These are phyloP conservation scores for Dorcus hopei DNA, from an alignment of 2,888 invertebrate genomes.

Conservation along the genomic window DNA sequence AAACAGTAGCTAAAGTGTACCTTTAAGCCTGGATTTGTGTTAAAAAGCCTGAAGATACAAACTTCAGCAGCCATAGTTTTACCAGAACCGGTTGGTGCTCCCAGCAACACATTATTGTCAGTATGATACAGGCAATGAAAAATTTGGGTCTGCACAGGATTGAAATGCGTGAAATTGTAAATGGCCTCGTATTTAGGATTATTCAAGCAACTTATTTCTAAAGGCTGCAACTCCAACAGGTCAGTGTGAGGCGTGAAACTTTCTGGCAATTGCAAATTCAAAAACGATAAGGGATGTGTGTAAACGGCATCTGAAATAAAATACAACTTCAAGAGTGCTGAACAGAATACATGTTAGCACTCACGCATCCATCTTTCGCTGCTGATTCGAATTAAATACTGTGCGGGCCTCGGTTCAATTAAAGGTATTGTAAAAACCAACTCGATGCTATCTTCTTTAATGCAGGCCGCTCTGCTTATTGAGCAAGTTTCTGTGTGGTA, in stretches of 20 bases:
- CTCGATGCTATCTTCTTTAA: slow-evolving; percentile 72
- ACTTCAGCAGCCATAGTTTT: slow-evolving; percentile 98
- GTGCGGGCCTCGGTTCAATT: slow-evolving; percentile 83
- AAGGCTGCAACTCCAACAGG: slow-evolving; percentile 83
- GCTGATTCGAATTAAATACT: slow-evolving; percentile 83
- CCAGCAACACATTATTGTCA: slow-evolving; percentile 87
- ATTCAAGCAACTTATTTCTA: slow-evolving; percentile 73
- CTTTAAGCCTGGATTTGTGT: slow-evolving; percentile 74
- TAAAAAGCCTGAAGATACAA: slow-evolving; percentile 91
- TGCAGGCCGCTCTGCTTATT: slow-evolving; percentile 56
- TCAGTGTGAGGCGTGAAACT: slow-evolving; percentile 92
- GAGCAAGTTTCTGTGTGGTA: slow-evolving; percentile 94
- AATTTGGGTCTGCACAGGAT: slow-evolving; percentile 97
- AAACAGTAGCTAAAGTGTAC: slow-evolving; percentile 44
- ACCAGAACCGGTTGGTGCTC: slow-evolving; percentile 95
- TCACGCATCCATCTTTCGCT: slow-evolving; percentile 79
- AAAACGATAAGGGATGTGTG: slow-evolving; percentile 63
- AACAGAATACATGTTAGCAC: slow-evolving; percentile 27
- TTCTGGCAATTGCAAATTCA: slow-evolving; percentile 87
- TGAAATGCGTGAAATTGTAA: slow-evolving; percentile 92
- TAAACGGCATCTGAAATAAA: slow-evolving; percentile 29
- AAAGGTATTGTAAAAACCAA: slow-evolving; percentile 95
- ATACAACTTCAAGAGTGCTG: not conserved
- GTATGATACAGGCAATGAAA: slow-evolving; percentile 96
- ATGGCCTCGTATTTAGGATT: slow-evolving; percentile 74